A percentile compares a stretch with the other conserved stretches of the same genome.
Conservation (phyloP, 2,888 invertebrate species). For the Pterobdella sp. region DNA sequence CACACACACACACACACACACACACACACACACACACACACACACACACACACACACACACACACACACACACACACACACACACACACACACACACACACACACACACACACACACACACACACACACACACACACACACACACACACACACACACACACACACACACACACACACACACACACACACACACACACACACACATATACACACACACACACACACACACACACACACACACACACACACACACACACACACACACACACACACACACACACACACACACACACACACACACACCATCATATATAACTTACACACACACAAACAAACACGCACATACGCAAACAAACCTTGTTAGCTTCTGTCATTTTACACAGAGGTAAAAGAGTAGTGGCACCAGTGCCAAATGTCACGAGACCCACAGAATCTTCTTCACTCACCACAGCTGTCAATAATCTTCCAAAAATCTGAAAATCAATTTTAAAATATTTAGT, state of each 20-base stretch:
- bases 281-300: not conserved
- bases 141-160: slow-evolving; percentile 66
- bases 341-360: slow-evolving; percentile 35
- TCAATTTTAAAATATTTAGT: not conserved
- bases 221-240: not conserved
- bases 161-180: slow-evolving; percentile 5
- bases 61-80: not conserved
- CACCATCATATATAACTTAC: not conserved
- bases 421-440: slow-evolving; percentile 42
- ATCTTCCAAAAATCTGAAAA: slow-evolving; percentile 39
- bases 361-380: slow-evolving; percentile 39
- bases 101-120: slow-evolving; percentile 15
- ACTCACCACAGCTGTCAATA: slow-evolving; percentile 41
- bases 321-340: slow-evolving; percentile 27
- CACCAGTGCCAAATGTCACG: slow-evolving; percentile 43
- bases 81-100: not conserved
- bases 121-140: slow-evolving; percentile 17
- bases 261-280: not conserved
- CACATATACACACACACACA: not conserved
- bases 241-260: not conserved
- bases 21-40: not conserved
- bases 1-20: slow-evolving; percentile 1
- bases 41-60: not conserved
- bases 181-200: not conserved
- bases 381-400: slow-evolving; percentile 42